A percentile compares a stretch with the other conserved stretches of the same genome.
Evolutionary conservation across 2,888 invertebrate species (phyloP).

Genomic region (Cataglyphis livida): DNA sequence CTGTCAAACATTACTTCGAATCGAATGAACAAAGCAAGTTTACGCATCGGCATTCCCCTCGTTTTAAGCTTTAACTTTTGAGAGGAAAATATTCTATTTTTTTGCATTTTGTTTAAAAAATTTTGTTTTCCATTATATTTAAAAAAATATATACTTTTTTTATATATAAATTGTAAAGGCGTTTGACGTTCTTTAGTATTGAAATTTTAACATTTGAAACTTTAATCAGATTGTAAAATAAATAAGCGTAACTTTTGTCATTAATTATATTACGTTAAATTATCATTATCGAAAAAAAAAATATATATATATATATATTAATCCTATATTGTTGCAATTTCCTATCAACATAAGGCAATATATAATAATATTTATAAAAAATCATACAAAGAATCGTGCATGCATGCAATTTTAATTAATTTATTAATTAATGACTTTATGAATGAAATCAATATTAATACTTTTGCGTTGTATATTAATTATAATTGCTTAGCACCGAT

Average conservation of each 20-base stretch:
- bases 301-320: not conserved
- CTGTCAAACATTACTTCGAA: not conserved
- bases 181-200: not conserved
- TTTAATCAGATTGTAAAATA: not conserved
- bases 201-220: not conserved
- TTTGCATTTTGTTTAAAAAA: not conserved
- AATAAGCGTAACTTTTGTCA: not conserved
- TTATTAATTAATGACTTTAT: not conserved
- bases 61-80: not conserved
- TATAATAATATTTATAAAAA: not conserved
- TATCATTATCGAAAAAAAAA: not conserved
- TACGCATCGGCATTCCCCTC: not conserved
- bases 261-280: slow-evolving; percentile 1
- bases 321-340: slow-evolving; percentile 5
- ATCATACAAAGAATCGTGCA: not conserved
- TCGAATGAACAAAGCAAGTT: slow-evolving; percentile 2
- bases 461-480: not conserved
- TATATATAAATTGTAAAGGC: not conserved
- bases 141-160: too few species aligned
- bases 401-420: slow-evolving; percentile 9
- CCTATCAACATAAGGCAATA: not conserved
- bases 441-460: slow-evolving; percentile 10
- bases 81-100: not conserved
- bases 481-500: not conserved
- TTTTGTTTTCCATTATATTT: too few species aligned